Base-by-base conservation (phyloP, 2,113 vertebrate species). In the Paradoxurus hermaphroditus region DNA sequence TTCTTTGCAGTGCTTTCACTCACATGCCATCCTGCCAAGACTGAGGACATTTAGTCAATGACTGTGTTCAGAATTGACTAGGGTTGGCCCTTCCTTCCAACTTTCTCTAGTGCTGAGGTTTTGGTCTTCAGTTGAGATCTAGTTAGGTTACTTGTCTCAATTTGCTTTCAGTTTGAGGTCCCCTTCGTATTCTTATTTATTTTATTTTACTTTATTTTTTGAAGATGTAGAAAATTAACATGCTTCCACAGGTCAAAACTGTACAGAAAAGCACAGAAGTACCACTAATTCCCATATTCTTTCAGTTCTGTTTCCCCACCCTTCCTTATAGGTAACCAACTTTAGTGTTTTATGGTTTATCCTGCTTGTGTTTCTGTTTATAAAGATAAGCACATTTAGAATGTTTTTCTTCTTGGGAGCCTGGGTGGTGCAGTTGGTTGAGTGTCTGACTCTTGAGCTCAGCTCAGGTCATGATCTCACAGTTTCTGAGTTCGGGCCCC, bases 201-300 rank as follows among this genome's bases (percentile, higher is more conserved):
- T 92, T 87, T n/a, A 73, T 86, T 84, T 67, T n/a, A 73, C 83
- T 84, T 67, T 70, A 75, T 84, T 68, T 90, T 90, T 94, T 87
- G 51, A 93, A 79, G 59, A 82, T 41, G 41, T 73, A 15, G 44
- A 96, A 96, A 53, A 75, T 91, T 68, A 85, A 53, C 70, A 39
- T 94, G 68, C 29, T 95, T 97, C 62, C 51, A 31, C 49, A 90
- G 84, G 82, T 85, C 31, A 79, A 81, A 67, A 41, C 56, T 63
- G 4, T 23, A 41, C 14, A 65, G 62, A 83, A 95, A 65, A 75
- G 41, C 29, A 7, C 5, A 62, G 51, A 59, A 95, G 46, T 7
- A 3, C 29, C 3, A 4, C 10, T 25, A 18, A 29, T 8, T 78
- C 14, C 67, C 13, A 6, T 21, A 15, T 25, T 63, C 31, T 25